Percentiles rank a stretch among this genome's conserved stretches.
phyloP scores from a whole-genome alignment of 2,797 vertebrate species.

The Melanotaenia pygmaea region DNA sequence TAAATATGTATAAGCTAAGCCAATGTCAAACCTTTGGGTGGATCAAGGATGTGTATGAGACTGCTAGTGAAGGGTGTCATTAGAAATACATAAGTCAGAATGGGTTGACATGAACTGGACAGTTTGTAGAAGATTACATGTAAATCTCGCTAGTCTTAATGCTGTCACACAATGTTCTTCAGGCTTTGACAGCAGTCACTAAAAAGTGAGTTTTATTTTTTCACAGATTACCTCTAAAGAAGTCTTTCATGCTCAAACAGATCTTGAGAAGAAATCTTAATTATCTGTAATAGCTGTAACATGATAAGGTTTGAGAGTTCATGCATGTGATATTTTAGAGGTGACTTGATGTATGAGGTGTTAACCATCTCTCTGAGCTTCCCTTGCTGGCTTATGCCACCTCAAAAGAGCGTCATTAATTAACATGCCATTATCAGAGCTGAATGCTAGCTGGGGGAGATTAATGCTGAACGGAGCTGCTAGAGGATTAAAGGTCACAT shows the following conservation, averaged over 20 bases:
- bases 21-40: conserved; percentile 37
- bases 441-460: conserved; percentile 76
- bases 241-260: not conserved
- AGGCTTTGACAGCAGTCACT: not conserved
- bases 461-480: conserved; percentile 83
- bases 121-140: conserved; percentile 29
- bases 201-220: not conserved
- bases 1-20: conserved; percentile 58
- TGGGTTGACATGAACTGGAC: conserved; percentile 29
- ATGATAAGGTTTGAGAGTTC: conserved; percentile 3
- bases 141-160: not conserved
- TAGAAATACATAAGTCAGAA: conserved; percentile 15
- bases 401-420: conserved; percentile 84
- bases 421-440: conserved; percentile 82
- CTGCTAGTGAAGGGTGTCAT: conserved; percentile 16
- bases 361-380: conserved; percentile 56
- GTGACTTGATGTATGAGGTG: conserved; percentile 49
- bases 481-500: conserved; percentile 87
- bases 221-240: conserved; percentile 1
- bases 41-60: conserved; percentile 28
- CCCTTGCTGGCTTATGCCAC: conserved; percentile 39
- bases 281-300: not conserved
- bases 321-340: conserved; percentile 34
- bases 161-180: conserved; percentile 6
- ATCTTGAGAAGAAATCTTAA: conserved; percentile 5